Percentiles rank a stretch among this genome's conserved stretches.
Evolutionary conservation across 2,113 vertebrate genomes (phyloP).

Genomic region (Coptodon bakossiorum): DNA sequence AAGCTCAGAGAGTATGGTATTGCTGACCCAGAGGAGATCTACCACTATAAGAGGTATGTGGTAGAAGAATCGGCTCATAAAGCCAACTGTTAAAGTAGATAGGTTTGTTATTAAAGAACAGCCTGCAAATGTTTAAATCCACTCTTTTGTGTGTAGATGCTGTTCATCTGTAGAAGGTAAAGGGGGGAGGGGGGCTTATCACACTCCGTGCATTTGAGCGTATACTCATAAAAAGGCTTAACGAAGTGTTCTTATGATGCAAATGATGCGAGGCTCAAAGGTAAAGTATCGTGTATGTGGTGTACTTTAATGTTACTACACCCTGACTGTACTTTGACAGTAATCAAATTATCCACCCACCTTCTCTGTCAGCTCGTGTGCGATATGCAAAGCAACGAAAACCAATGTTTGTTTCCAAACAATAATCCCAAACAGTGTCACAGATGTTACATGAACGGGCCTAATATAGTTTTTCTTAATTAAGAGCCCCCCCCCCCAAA

Average conservation of each 20-base stretch:
- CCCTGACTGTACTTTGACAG: background rate
- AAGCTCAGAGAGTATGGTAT: slow-evolving; percentile 87
- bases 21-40: slow-evolving; percentile 88
- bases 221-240: background rate
- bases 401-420: background rate
- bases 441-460: background rate
- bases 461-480: background rate
- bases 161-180: background rate
- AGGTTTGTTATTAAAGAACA: background rate
- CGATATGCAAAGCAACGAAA: background rate
- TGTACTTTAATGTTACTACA: background rate
- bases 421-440: background rate
- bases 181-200: background rate
- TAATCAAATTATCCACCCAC: background rate
- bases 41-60: slow-evolving; percentile 86
- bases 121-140: background rate
- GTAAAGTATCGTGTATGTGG: background rate
- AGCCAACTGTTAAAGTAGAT: background rate
- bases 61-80: background rate
- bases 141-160: background rate
- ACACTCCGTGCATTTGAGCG: background rate
- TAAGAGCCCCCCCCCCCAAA: background rate
- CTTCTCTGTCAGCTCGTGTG: background rate
- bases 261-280: background rate
- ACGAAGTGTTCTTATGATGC: background rate